Conservation (phyloP, 1,140 invertebrate genomes). For the Panagrolaimus sp. region DNA sequence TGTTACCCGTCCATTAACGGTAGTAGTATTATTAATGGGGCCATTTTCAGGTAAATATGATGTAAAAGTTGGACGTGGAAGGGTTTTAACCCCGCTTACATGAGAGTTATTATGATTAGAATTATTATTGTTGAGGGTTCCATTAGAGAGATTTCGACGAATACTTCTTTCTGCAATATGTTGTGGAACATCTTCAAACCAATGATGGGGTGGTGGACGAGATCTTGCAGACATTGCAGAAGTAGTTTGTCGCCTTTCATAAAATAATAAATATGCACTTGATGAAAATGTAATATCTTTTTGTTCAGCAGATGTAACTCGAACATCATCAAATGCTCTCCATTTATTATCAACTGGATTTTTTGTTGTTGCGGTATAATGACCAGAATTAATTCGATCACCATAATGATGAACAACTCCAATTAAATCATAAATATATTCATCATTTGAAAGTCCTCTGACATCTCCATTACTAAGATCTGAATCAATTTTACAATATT, state of each 20-base stretch:
- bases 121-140: background rate
- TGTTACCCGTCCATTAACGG: background rate
- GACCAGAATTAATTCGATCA: conserved; percentile 38
- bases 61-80: background rate
- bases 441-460: conserved; percentile 11
- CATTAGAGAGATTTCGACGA: background rate
- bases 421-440: conserved; percentile 27
- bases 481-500: conserved; percentile 5
- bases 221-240: too few species aligned
- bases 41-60: background rate
- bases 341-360: conserved; percentile 87
- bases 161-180: background rate
- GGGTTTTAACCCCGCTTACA: conserved; percentile 8
- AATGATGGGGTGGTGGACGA: background rate
- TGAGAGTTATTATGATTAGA: background rate
- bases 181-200: conserved; percentile 6
- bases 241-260: conserved; percentile 65
- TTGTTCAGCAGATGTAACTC: conserved; percentile 70
- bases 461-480: conserved; percentile 54
- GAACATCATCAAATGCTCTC: conserved; percentile 90
- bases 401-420: conserved; percentile 42
- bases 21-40: background rate
- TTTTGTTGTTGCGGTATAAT: conserved; percentile 74
- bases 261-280: conserved; percentile 89
- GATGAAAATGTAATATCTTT: conserved; percentile 74